Evolutionary conservation across 1,140 invertebrate species (phyloP), one percentile per base, ranked within the genome.

Genomic region (Battus philenor): DNA sequence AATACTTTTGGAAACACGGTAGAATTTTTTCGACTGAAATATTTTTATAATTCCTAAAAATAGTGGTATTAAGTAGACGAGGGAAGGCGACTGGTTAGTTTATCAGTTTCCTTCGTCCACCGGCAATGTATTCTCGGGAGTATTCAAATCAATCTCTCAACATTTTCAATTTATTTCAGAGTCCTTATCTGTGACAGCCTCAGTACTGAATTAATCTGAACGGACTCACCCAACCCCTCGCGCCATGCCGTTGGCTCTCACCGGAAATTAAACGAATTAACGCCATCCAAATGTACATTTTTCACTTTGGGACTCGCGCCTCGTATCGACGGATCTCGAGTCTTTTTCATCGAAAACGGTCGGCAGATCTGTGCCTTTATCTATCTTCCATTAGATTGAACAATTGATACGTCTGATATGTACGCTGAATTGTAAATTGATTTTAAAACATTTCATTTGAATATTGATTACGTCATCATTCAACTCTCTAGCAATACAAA

Each of bases 191-290:
- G 68, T 72, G 75, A 77, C 76, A 71, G 78, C 67, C 68, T 76
- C 71, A 68, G 73, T 68, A 67, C 62, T 75, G 81, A 82, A 85
- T 82, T 85, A 85, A 85, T 85, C 81, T 84, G 76, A 68, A 60
- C 71, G 69, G 69, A 69, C 76, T 65, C 62, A 48, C 43, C 59
- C 54, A 13, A 10, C 61, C 61, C 57, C 67, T 33, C 53, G 46
- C 61, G 47, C 53, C 63, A 36, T 54, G 49, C 58, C 56, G 18
- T 34, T 49, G 56, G 64, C 59, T 68, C 75, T 74, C 74, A 72
- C 81, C 81, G 81, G 81, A 85, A 85, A 85, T 85, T 85, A 85
- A 85, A 85, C 78, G 81, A 85, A 85, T 85, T 85, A 85, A 82
- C 75, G 76, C 75, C 73, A 74, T 82, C 81, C 76, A 82, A 85